phyloP scores from a whole-genome alignment of 2,113 vertebrate genomes.

The Coryphaenoides rupestris region DNA sequence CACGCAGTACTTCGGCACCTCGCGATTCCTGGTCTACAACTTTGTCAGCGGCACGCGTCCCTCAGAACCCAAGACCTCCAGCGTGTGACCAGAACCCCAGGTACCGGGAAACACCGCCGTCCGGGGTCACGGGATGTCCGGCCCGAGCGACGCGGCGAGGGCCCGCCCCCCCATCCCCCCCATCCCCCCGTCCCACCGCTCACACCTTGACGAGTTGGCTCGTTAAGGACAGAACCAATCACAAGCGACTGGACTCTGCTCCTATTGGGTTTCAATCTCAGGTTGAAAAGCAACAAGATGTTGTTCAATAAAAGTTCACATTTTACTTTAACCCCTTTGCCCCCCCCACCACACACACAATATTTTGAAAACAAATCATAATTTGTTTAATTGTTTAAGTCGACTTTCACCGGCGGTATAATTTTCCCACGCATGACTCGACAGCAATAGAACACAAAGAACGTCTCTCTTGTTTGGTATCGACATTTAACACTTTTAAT shows the following conservation, averaged over 20 bases:
- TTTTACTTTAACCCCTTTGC: constrained; percentile 64
- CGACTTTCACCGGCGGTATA: constrained; percentile 52
- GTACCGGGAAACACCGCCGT: background rate
- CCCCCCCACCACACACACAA: constrained; percentile 58
- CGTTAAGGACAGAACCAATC: background rate
- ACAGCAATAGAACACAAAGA: constrained; percentile 62
- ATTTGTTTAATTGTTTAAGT: constrained; percentile 67
- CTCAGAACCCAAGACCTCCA: constrained; percentile 36
- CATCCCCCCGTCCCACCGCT: background rate
- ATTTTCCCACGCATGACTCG: constrained; percentile 64
- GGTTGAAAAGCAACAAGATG: constrained; percentile 67
- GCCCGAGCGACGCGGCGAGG: background rate
- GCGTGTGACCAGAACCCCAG: constrained; percentile 45
- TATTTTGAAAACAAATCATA: background rate
- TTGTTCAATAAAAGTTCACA: constrained; percentile 50
- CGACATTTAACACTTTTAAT: background rate
- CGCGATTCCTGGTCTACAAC: constrained; percentile 97
- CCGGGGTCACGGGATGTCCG: no score
- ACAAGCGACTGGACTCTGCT: no score
- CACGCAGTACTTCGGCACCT: constrained; percentile 91
- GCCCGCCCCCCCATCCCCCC: background rate
- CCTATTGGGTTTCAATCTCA: constrained; percentile 64
- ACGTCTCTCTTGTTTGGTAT: constrained; percentile 33
- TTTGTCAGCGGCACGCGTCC: constrained; percentile 83
- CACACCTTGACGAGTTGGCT: constrained; percentile 17